Conservation (phyloP, 1,140 invertebrate species). For the Saxidomus purpurata region DNA sequence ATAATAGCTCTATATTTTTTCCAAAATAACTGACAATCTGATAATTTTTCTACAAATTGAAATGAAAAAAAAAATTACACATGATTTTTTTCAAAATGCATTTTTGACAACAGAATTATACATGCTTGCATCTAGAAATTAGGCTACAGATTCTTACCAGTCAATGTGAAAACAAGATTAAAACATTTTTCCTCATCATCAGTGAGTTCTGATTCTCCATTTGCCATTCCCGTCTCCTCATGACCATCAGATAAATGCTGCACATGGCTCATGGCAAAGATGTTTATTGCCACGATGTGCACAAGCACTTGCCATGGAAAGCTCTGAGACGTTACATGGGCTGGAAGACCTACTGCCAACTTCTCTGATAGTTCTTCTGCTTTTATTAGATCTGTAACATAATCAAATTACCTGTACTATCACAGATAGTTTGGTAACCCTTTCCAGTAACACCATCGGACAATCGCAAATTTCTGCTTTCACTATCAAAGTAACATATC, state of each 20-base stretch:
- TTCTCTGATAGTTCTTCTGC: constrained; percentile 89
- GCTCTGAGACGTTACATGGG: constrained; percentile 92
- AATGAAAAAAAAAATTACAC: too few species aligned
- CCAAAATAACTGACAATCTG: too few species aligned
- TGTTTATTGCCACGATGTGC: constrained; percentile 92
- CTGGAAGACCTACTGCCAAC: constrained; percentile 90
- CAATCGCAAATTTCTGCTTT: too few species aligned
- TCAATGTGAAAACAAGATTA: constrained; percentile 89
- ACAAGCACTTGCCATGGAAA: constrained; percentile 91
- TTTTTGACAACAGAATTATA: too few species aligned
- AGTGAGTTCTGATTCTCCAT: constrained; percentile 73
- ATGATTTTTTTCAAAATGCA: too few species aligned
- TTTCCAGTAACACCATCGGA: too few species aligned
- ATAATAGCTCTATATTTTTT: too few species aligned
- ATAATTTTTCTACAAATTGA: too few species aligned
- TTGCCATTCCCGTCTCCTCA: constrained; percentile 50
- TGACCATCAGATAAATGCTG: constrained; percentile 76
- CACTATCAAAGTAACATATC: too few species aligned
- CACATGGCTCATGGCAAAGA: constrained; percentile 91
- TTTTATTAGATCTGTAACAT: constrained; percentile 87
- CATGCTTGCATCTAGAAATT: too few species aligned
- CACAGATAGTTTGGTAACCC: too few species aligned
- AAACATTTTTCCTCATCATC: constrained; percentile 86
- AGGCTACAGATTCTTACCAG: constrained; percentile 88
- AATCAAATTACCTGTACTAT: too few species aligned